phyloP scores from a whole-genome alignment of 2,888 invertebrate species.

The Heliothis peltigera region DNA sequence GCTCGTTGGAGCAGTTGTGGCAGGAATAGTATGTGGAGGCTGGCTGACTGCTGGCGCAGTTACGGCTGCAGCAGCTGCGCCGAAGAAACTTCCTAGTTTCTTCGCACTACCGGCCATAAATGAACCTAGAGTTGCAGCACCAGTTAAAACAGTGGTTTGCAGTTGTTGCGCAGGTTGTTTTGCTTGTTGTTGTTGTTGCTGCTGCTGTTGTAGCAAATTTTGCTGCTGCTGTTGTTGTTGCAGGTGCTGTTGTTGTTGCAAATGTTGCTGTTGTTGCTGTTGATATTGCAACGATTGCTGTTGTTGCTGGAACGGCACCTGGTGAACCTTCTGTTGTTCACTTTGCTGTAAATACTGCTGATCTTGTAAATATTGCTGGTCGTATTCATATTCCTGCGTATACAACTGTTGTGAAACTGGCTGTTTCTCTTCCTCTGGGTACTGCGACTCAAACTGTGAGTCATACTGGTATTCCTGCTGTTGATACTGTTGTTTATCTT shows the following conservation, averaged over 20 bases:
- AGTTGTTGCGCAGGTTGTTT: conserved; percentile 82
- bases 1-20: conserved; percentile 68
- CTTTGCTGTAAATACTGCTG: conserved; percentile 69
- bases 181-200: conserved; percentile 78
- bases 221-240: conserved; percentile 61
- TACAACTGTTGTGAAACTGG: conserved; percentile 66
- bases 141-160: conserved; percentile 83
- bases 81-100: conserved; percentile 86
- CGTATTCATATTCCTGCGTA: conserved; percentile 65
- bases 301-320: conserved; percentile 66
- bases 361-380: conserved; percentile 69
- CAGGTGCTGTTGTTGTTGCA: conserved; percentile 66
- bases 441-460: conserved; percentile 61
- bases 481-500: conserved; percentile 59
- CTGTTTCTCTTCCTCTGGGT: conserved; percentile 66
- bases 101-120: conserved; percentile 88
- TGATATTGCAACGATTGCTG: conserved; percentile 64
- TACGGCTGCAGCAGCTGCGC: conserved; percentile 86
- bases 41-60: conserved; percentile 76
- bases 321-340: conserved; percentile 66
- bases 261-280: conserved; percentile 62
- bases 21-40: conserved; percentile 65
- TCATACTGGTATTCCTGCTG: conserved; percentile 59
- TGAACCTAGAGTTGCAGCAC: conserved; percentile 86
- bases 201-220: conserved; percentile 69